Evolutionary conservation across 2,113 vertebrate genomes (phyloP), one percentile per base, ranked within the genome.

Genomic region (Bufo gargarizans): DNA sequence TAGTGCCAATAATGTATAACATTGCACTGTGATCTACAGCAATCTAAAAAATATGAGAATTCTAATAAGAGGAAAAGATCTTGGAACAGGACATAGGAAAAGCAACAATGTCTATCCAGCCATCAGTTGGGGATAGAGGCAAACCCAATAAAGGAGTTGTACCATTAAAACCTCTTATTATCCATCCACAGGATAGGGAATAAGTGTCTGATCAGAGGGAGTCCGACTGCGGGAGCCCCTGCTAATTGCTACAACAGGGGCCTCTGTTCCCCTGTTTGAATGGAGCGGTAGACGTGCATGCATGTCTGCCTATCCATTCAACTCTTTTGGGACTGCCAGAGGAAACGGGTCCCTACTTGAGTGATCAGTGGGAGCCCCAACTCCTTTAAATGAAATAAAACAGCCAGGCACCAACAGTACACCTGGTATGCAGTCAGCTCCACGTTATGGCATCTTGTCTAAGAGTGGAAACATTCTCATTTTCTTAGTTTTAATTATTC

Each of bases 401-500:
- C 59, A 49, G 59, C 14, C 43, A 81, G 45, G 17, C 9, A 10
- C n/a, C 13, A 65, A 55, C 61, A 2, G 20, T 67, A 3, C 63
- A 45, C 58, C 76, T 14, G 67, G 59, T 43, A 77, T 22, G 49
- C 59, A 69, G 83, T 33, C 53, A 50, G 10, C 14, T 74, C 5
- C 71, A 19, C n/a, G 20, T 76, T 83, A 65, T 84, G 65, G 55
- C 63, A 84, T 84, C n/a, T 67, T 56, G 20, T 83, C 58, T 4
- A 7, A 50, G 20, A 43, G 71, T 49, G 72, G 58, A 77, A 83
- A 88, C 82, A 63, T 58, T 77, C 20, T 61, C 3, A 84, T 88
- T 82, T 88, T 63, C 59, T 55, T 50, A 49, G 86, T 19, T 82
- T 86, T 76, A 74, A 63, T 82, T 71, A 82, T 83, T 63, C n/a